These are phyloP conservation scores for Varecia variegata DNA, from an alignment of 2,797 vertebrate genomes.

Conservation along the genomic window DNA sequence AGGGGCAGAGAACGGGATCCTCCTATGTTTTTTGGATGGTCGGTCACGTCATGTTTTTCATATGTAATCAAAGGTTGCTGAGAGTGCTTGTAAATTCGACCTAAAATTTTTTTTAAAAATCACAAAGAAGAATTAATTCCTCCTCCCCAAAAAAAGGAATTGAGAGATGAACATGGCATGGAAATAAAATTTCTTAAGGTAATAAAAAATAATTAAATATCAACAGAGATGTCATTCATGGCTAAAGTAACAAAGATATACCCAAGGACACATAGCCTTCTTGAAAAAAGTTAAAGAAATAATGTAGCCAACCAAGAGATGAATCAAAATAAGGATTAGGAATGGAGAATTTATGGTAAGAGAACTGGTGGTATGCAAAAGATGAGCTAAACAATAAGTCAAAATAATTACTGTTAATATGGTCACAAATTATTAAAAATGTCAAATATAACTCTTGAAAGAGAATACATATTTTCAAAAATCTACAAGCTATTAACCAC, in stretches of 20 bases:
- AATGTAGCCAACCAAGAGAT: background rate
- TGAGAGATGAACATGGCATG: background rate
- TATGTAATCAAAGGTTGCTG: constrained; percentile 89
- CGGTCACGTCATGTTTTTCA: constrained; percentile 81
- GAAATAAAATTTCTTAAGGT: background rate
- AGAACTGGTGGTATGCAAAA: background rate
- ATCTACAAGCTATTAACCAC: background rate
- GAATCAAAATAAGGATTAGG: background rate
- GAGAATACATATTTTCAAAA: background rate
- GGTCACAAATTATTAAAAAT: background rate
- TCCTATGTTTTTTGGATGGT: constrained; percentile 81
- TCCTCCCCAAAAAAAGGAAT: background rate
- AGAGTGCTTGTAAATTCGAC: constrained; percentile 84
- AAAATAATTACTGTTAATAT: background rate
- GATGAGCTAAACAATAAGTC: background rate
- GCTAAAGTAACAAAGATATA: background rate
- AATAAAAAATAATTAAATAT: background rate
- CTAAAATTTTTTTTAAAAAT: constrained; percentile 63
- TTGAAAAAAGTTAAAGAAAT: background rate
- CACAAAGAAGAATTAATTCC: background rate
- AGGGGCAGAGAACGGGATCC: constrained; percentile 86
- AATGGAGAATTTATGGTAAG: background rate
- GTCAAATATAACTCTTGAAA: background rate
- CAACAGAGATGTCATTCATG: background rate
- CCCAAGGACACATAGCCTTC: background rate